A percentile compares a stretch with the other conserved stretches of the same genome.
Conservation (phyloP, 2,797 vertebrate genomes). For the Tadarida brasiliensis region DNA sequence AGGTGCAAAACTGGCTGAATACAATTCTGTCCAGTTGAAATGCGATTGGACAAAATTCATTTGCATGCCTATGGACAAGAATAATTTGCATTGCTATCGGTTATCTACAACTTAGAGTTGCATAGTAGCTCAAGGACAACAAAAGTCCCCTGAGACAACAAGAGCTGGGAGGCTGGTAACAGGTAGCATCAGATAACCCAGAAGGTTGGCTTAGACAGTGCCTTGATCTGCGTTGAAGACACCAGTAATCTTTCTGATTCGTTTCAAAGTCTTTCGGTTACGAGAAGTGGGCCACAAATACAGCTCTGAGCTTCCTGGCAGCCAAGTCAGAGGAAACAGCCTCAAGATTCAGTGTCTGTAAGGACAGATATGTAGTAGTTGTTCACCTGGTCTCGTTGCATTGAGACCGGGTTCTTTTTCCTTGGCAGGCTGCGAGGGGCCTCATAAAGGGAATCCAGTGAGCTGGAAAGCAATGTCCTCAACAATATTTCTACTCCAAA, state of each 20-base stretch:
- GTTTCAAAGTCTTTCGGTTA: background rate
- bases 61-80: background rate
- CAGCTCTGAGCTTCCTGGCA: slow-evolving; percentile 15
- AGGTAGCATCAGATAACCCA: background rate
- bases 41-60: background rate
- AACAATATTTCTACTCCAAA: background rate
- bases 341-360: background rate
- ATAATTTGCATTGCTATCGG: background rate
- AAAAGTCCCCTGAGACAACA: background rate
- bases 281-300: background rate
- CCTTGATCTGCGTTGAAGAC: background rate
- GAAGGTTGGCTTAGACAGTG: background rate
- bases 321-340: background rate
- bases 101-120: background rate
- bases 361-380: background rate
- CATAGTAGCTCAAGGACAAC: background rate
- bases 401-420: background rate
- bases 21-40: background rate
- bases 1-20: background rate
- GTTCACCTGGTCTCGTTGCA: background rate
- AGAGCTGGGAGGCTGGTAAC: background rate
- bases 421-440: background rate
- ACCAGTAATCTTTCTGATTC: background rate
- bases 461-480: background rate
- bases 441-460: background rate